Evolutionary conservation across 1,140 invertebrate genomes (phyloP), one percentile per base, ranked within the genome.

Genomic region (Drosophila baimaii): DNA sequence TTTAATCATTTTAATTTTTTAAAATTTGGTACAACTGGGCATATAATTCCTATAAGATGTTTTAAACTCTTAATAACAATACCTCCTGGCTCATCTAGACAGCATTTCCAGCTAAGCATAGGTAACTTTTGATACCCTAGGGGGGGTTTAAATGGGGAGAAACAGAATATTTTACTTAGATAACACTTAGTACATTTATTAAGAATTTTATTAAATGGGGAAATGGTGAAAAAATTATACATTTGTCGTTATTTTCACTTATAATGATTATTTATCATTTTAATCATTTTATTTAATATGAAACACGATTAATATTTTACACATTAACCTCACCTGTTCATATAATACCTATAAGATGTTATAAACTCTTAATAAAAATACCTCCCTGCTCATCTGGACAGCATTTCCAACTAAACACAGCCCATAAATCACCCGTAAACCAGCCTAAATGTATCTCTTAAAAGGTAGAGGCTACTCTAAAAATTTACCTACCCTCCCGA

Each of bases 361-460:
- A 1, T 35, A 37, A 25, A 27, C 23, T 57, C 25, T n/a, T 21
- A 3, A 9, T 3, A 35, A 15, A 13, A 19, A 27, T 35, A 52
- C 3, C 17, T 33, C 15, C 49, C 4, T 35, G 23, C 46, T 8
- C 63, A n/a, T 31, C 25, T 33, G 29, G 44, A 35, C 21, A 29
- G n/a, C 13, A 25, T 29, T 8, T 2, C n/a, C 43, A 8, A 13
- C 51, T 43, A 43, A 55, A 56, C 10, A 39, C 55, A 23, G 3
- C 1, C 13, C 58, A 64, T 68, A 68, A 68, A 68, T 68, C 44
- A 68, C 15, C 15, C 19, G 3, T 3, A 46, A 39, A 63, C 9
- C 21, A 37, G 6, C 41, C 17, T 17, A 35, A 19, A 17, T 49
- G 29, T 37, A 64, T 66, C 19, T 31, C n/a, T 12, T 15, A 21